Conservation (phyloP, 2,113 vertebrate species). For the Phrynosoma blainvillii region DNA sequence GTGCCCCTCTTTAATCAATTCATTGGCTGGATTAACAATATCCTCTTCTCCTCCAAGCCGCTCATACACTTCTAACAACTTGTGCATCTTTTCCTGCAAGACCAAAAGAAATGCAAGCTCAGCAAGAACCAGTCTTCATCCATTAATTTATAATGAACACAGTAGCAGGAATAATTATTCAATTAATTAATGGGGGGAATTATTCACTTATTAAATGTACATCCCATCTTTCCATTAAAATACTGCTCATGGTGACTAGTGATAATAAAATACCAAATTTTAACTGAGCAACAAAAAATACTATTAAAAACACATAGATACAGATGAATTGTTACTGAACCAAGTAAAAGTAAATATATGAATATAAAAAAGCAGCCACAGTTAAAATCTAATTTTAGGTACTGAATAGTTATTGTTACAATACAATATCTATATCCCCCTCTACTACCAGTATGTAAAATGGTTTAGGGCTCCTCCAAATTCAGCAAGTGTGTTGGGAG, state of each 20-base stretch:
- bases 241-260: background rate
- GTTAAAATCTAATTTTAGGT: background rate
- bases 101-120: slow-evolving; percentile 13
- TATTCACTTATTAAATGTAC: background rate
- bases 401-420: background rate
- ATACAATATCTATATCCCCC: background rate
- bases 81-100: slow-evolving; percentile 95
- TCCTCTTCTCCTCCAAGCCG: slow-evolving; percentile 94
- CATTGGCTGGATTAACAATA: slow-evolving; percentile 97
- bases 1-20: slow-evolving; percentile 96
- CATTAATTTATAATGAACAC: slow-evolving; percentile 9
- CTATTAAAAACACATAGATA: background rate
- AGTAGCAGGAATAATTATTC: background rate
- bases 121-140: background rate
- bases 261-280: background rate
- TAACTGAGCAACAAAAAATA: background rate
- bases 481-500: no score
- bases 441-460: background rate
- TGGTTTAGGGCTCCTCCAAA: no score
- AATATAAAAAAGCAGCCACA: no score
- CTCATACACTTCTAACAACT: slow-evolving; percentile 95
- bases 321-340: no score
- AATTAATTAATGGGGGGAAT: background rate
- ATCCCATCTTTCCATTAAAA: background rate
- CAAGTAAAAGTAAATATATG: no score